Base-by-base conservation (phyloP, 2,888 invertebrate genomes). In the Chaitophorus viminalis region DNA sequence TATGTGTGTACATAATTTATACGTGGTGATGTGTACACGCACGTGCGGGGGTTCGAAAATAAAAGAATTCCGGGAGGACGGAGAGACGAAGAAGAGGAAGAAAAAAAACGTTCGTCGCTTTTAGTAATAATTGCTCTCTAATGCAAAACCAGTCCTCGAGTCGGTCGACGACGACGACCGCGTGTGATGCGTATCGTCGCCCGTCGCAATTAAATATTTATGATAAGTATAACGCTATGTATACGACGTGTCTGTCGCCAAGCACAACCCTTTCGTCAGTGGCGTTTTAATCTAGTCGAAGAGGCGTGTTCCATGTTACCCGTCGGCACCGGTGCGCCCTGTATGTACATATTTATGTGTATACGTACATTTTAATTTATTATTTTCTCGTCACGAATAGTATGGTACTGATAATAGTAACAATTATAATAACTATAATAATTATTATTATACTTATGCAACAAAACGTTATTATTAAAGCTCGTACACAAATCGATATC, bases 121-220 rank as follows among this genome's bases (percentile, higher is more conserved):
- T 78, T 78, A 46, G 14, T 46, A 46, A 46, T 78, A 54, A 78
- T 79, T 65, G 65, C 79, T 60, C 36, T 36, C 36, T 36, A 79
- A 79, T 78, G 54, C 33, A 79, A 60, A 79, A 79, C 79, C 79
- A 79, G 79, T 79, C 79, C 60, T 65, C 79, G 60, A 78, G 77
- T 33, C 54, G 54, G 31, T 25, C 60, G 78, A 18, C 60, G 33
- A 11, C 60, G 74, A 21, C n/a, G 11, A 25, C 33, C 3, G 14
- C 39, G 33, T 46, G 14, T 46, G 14, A 46, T 14, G 46, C 33
- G 60, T 5, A 25, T 79, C 60, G 60, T 79, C 60, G 60, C 60
- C 79, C 79, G 72, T 31, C 82, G 82, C 82, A 72, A 82, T 82
- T 82, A 70, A 68, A 70, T 82, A 82, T 70, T 82, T 70, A 52